Conservation (phyloP, 2,888 invertebrate species). For the Noctua janthina region DNA sequence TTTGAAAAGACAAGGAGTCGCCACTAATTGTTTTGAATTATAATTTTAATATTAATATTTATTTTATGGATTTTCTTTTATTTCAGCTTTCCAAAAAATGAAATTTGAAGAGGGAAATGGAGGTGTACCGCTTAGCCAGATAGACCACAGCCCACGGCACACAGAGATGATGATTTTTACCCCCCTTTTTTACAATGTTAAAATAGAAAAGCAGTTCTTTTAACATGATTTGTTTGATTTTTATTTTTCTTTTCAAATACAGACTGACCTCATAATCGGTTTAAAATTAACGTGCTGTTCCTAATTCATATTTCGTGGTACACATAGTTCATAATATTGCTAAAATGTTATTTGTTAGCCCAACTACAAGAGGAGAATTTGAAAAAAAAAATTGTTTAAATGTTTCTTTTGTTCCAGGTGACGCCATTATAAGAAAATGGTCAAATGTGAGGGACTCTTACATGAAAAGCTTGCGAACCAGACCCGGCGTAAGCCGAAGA, state of each 20-base stretch:
- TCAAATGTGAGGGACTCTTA: slow-evolving; percentile 24
- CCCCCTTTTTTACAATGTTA: neutral
- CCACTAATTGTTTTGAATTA: neutral
- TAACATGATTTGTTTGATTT: neutral
- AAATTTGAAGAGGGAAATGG: neutral
- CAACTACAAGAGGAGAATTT: no score
- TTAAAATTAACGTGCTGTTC: neutral
- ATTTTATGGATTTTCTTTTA: neutral
- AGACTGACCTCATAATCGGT: neutral
- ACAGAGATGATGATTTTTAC: neutral
- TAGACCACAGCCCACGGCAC: neutral
- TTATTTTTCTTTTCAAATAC: neutral
- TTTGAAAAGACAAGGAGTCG: slow-evolving; percentile 1
- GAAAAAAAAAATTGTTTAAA: neutral
- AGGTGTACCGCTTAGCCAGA: neutral
- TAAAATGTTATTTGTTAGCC: neutral
- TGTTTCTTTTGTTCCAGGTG: slow-evolving; percentile 23
- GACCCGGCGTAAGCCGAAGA: neutral
- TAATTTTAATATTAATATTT: neutral
- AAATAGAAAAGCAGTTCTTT: neutral
- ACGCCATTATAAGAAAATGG: slow-evolving; percentile 14
- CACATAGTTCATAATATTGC: neutral
- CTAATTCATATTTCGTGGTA: neutral
- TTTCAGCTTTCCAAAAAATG: neutral
- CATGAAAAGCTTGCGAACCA: slow-evolving; percentile 19